Conservation (phyloP, 2,113 vertebrate species). For the Oreotrochilus melanogaster region DNA sequence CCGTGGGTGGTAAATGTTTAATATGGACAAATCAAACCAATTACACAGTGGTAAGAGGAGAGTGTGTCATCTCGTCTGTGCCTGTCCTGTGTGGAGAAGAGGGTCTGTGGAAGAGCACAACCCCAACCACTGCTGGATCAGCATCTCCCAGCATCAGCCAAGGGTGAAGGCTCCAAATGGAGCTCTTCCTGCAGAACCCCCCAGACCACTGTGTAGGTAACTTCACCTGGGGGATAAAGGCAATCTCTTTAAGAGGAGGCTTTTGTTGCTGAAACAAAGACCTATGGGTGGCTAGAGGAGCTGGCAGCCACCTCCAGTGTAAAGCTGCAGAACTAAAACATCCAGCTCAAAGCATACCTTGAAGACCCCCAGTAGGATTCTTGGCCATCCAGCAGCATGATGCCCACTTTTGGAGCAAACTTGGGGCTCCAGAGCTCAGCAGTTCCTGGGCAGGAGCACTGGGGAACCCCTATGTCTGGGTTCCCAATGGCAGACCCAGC, state of each 20-base stretch:
- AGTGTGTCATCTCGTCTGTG: neutral
- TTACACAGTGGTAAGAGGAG: neutral
- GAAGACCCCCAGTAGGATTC: fast-evolving
- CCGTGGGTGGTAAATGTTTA: neutral
- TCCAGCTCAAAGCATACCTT: neutral
- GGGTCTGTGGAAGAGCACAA: neutral
- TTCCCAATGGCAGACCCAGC: neutral
- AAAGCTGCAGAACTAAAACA: neutral
- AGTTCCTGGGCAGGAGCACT: neutral
- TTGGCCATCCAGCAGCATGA: neutral
- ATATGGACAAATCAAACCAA: neutral
- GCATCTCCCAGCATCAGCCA: neutral
- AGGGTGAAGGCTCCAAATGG: neutral
- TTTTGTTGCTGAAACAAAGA: neutral
- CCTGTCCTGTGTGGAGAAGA: neutral
- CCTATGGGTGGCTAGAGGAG: neutral
- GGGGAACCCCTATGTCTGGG: fast-evolving
- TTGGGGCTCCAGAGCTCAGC: neutral
- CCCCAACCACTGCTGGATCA: fast-evolving
- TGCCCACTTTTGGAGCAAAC: neutral
- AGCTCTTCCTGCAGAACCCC: neutral
- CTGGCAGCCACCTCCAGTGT: fast-evolving
- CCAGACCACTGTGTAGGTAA: neutral
- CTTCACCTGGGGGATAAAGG: neutral
- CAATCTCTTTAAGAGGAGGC: neutral